Percentiles rank a stretch among this genome's conserved stretches.
These are phyloP conservation scores for Fistularia tabacaria DNA, from an alignment of 2,797 vertebrate genomes.

Conservation along the genomic window DNA sequence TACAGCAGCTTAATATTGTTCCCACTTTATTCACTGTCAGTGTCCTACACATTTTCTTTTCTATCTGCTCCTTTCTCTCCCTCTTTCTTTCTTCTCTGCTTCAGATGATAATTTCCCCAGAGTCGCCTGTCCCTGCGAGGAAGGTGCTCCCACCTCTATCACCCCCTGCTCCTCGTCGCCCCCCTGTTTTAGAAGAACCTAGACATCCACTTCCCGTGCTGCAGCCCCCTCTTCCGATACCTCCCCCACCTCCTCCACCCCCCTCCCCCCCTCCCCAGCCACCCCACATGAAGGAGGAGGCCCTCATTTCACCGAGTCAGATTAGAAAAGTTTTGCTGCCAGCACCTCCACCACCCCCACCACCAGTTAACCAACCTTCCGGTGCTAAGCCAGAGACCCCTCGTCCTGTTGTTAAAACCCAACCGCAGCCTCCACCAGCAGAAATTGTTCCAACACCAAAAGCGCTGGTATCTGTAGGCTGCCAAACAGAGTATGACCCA, in stretches of 20 bases:
- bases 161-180: slow-evolving; percentile 34
- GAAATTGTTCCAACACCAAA: slow-evolving; percentile 64
- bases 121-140: slow-evolving; percentile 78
- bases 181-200: slow-evolving; percentile 70
- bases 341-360: slow-evolving; percentile 44
- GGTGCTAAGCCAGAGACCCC: slow-evolving; percentile 47
- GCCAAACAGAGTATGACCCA: slow-evolving; percentile 86
- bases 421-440: slow-evolving; percentile 50
- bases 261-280: slow-evolving; percentile 44
- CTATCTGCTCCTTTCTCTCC: slow-evolving; percentile 16
- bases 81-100: slow-evolving; percentile 26
- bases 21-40: slow-evolving; percentile 7
- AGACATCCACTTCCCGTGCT: slow-evolving; percentile 37
- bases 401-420: slow-evolving; percentile 44
- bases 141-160: slow-evolving; percentile 66
- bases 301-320: slow-evolving; percentile 36
- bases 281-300: slow-evolving; percentile 28
- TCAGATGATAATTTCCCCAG: slow-evolving; percentile 83
- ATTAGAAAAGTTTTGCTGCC: slow-evolving; percentile 48
- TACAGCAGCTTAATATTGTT: slow-evolving; percentile 6
- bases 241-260: slow-evolving; percentile 40
- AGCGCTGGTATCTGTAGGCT: slow-evolving; percentile 83
- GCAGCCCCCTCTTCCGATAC: slow-evolving; percentile 58
- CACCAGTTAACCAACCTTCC: slow-evolving; percentile 44
- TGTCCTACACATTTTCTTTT: slow-evolving; percentile 25